Base-by-base conservation (phyloP, 2,797 vertebrate genomes). In the Siniperca obscura region DNA sequence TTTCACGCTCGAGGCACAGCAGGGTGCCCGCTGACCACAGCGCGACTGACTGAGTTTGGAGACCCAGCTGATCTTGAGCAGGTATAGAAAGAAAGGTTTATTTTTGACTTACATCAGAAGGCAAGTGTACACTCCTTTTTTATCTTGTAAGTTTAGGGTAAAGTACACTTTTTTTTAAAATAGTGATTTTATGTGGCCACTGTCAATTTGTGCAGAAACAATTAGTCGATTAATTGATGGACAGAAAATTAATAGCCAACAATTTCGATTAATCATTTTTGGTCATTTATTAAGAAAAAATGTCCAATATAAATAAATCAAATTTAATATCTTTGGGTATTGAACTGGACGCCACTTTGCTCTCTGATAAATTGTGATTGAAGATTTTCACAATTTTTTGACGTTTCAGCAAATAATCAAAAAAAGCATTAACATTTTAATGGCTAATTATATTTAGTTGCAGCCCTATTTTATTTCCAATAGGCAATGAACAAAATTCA, bases 11-110 rank as follows among this genome's bases (percentile, higher is more conserved):
- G 96, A 1, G 96, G 96, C 40, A 96, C 96, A 40, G 94, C 94
- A 0, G 93, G 94, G 22, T 96, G 96, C 55, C 96, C 95, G 0
- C 91, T 98, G 50, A 91, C 94, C 86, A 97, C 93, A 5, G 89
- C 95, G 3, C 90, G 89, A 27, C 95, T 97, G 21, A 96, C 96
- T 71, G 91, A 97, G 82, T 97, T 97, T 19, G 97, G 97, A 52
- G 97, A 98, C 89, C 95, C 97, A 0, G 90, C 95, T 0, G 98
- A 98, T 78, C 92, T 98, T 38, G 94, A 95, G 59, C 97, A 98
- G 92, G 93, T 91, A 73, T 0, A 38, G 14, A 38, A 44, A 50
- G 3, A 17, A 21, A 7, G 6, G 11, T 22, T 22, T 8, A 21
- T n/a, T 46, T 46, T 1, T 19, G 5, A 50, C 11, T 72, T 36